Base-by-base conservation (phyloP, 2,113 vertebrate genomes). In the Desmodus rotundus region DNA sequence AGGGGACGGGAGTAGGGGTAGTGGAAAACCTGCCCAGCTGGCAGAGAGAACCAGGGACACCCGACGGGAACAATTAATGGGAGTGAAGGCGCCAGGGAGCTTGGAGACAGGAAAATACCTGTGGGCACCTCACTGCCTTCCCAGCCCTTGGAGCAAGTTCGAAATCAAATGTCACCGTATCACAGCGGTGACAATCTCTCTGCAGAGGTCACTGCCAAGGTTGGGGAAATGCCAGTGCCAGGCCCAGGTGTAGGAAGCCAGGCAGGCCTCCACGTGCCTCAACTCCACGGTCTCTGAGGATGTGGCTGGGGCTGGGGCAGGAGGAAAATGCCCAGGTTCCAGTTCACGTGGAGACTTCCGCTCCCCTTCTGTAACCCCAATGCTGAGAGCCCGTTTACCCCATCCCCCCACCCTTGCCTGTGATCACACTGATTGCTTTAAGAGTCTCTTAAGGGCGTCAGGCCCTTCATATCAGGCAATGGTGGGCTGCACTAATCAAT, bases 401-500 rank as follows among this genome's bases (percentile, higher is more conserved):
- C 54, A 19, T 0, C 52, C 50, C 77, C 52, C 78, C 5, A 3
- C 14, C 70, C 47, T 13, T 8, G 31, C n/a, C 88, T 65, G 33
- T 1, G 19, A 85, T 20, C 68, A 2, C 38, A 3, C 16, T 41
- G 47, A 89, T 54, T 20, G 68, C 85, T 89, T 87, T 74, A 56
- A 89, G 87, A 95, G 16, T 58, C 56, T 84, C 78, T 82, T 67
- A n/a, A 0, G 24, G 63, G 89, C 89, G 83, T 91, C 65, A 77
- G 89, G 70, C 83, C 92, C 91, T 63, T 74, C 67, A 1, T 87
- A 19, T 73, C 5, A 14, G 94, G 93, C 74, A 41, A 74, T 31
- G 88, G 81, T 78, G 96, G 91, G 56, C 77, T 96, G 95, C 93
- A 50, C 91, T 96, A 97, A 97, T 96, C 93, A 95, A 96, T 97